Percentiles rank a stretch among this genome's conserved stretches.
These are phyloP conservation scores for Glomeris marginata DNA, from an alignment of 2,888 invertebrate species.

Conservation along the genomic window DNA sequence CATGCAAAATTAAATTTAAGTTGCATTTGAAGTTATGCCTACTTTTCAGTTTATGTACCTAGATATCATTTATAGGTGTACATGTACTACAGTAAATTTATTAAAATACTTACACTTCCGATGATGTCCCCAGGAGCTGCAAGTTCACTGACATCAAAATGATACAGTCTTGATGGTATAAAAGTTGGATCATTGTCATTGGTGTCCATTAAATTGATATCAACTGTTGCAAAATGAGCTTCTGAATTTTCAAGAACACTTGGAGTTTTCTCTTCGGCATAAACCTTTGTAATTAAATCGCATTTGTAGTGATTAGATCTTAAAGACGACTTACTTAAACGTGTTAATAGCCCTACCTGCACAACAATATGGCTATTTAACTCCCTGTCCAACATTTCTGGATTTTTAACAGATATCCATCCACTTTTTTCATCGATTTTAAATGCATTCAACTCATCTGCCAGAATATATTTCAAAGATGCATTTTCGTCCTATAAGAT, in stretches of 20 bases:
- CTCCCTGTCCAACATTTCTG: slow-evolving; percentile 63
- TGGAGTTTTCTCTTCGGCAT: slow-evolving; percentile 58
- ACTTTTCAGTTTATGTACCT: no score
- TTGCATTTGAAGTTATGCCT: no score
- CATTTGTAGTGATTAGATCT: not conserved
- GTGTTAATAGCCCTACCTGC: slow-evolving; percentile 29
- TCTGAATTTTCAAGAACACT: slow-evolving; percentile 41
- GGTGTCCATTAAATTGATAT: slow-evolving; percentile 68
- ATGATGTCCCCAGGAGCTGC: slow-evolving; percentile 52
- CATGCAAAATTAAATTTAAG: no score
- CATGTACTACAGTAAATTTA: no score
- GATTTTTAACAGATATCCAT: slow-evolving; percentile 66
- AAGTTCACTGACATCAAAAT: slow-evolving; percentile 53
- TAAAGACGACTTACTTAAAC: not conserved
- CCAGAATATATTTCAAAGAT: slow-evolving; percentile 62
- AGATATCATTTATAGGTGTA: no score
- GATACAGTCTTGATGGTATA: slow-evolving; percentile 65
- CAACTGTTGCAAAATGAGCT: slow-evolving; percentile 47
- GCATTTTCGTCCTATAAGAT: slow-evolving; percentile 52
- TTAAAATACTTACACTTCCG: slow-evolving; percentile 46
- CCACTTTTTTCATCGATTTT: slow-evolving; percentile 61
- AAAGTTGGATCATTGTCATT: slow-evolving; percentile 85
- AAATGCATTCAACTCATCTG: slow-evolving; percentile 59
- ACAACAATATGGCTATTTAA: slow-evolving; percentile 52
- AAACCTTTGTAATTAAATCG: slow-evolving; percentile 33